A percentile compares a stretch with the other conserved stretches of the same genome.
Conservation (phyloP, 2,797 vertebrate genomes). For the Dipus sagitta region DNA sequence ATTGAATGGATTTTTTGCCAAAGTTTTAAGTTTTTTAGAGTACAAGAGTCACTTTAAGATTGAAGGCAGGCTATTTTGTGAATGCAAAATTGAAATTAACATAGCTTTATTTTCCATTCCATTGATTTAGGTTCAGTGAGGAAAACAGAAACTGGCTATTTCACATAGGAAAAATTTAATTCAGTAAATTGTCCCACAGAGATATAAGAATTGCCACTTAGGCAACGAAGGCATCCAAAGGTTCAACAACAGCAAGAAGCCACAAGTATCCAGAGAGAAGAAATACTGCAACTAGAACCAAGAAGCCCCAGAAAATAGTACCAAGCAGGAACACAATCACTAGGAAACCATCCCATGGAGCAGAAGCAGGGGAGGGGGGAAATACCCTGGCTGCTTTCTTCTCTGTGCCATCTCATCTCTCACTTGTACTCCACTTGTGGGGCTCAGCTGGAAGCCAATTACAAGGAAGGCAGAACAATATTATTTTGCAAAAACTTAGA, state of each 20-base stretch:
- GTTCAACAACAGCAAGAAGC: conserved; percentile 19
- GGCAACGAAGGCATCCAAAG: background rate
- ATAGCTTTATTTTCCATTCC: conserved; percentile 62
- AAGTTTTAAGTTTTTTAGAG: conserved; percentile 44
- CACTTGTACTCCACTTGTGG: background rate
- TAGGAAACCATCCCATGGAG: background rate
- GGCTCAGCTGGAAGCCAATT: background rate
- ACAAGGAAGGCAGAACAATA: background rate
- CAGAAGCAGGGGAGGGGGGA: background rate
- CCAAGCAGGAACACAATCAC: background rate
- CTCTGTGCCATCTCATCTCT: conserved; percentile 4
- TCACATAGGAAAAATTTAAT: conserved; percentile 33
- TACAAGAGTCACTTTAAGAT: conserved; percentile 36
- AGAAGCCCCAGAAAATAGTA: background rate
- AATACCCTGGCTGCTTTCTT: background rate
- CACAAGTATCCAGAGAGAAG: background rate
- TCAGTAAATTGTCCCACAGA: background rate
- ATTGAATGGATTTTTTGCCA: conserved; percentile 58
- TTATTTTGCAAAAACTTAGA: background rate
- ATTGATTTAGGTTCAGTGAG: conserved; percentile 15
- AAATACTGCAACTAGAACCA: background rate
- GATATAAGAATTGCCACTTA: background rate
- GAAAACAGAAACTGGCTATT: conserved; percentile 59
- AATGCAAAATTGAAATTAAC: conserved; percentile 33
- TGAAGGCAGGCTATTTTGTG: conserved; percentile 55